These are phyloP conservation scores for Patagioenas fasciata DNA, from an alignment of 2,113 vertebrate genomes.

Conservation along the genomic window DNA sequence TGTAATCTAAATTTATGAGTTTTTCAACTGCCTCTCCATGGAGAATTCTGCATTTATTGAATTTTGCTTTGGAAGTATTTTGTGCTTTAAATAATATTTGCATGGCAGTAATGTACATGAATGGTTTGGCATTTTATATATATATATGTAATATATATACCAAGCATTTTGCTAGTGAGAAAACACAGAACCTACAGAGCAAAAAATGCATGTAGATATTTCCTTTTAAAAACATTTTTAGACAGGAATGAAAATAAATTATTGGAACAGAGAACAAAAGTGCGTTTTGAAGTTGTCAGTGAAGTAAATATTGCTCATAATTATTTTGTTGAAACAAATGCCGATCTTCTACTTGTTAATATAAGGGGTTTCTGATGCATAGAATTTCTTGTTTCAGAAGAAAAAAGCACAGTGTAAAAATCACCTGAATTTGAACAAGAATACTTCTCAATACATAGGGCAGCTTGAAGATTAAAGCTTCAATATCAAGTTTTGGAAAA, in stretches of 20 bases:
- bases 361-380: not conserved
- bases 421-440: not conserved
- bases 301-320: conserved; percentile 5
- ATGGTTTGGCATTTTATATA: not conserved
- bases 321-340: not conserved
- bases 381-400: not conserved
- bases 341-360: not conserved
- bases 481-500: not conserved
- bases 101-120: not conserved
- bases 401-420: not conserved
- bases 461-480: not conserved
- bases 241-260: not conserved
- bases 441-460: not conserved
- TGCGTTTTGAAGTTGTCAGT: not conserved
- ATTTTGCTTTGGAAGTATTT: conserved; percentile 66
- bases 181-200: not conserved
- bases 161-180: not conserved
- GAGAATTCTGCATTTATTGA: conserved; percentile 75
- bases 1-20: conserved; percentile 81
- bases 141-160: not conserved
- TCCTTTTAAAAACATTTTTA: conserved; percentile 1
- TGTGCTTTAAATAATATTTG: conserved; percentile 35
- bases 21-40: conserved; percentile 66
- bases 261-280: not conserved
- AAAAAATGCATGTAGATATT: not conserved